Conservation (phyloP, 2,113 vertebrate species). For the Corynorhinus townsendii region DNA sequence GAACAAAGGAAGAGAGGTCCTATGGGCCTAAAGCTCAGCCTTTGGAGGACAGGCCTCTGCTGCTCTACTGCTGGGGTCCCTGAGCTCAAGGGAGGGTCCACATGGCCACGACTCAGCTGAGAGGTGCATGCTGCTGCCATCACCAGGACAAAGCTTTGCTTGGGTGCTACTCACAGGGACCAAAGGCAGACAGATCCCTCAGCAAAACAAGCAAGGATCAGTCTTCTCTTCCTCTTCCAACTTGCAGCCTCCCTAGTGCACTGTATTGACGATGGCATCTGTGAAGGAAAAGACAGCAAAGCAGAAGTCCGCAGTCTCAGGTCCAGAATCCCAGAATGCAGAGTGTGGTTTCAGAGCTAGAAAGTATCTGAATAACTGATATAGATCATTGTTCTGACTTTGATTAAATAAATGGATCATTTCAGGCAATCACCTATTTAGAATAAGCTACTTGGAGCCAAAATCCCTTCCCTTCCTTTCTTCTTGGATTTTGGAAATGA, state of each 20-base stretch:
- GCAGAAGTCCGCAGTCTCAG: not conserved
- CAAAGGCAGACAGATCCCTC: not conserved
- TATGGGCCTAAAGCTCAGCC: not conserved
- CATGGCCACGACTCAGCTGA: not conserved
- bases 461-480: not conserved
- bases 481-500: not conserved
- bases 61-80: rapidly evolving
- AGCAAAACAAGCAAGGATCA: not conserved
- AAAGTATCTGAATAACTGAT: not conserved
- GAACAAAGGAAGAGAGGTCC: too few relatives aligned
- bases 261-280: not conserved
- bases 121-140: too few relatives aligned
- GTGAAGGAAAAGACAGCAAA: not conserved
- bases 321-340: not conserved
- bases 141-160: not conserved
- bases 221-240: not conserved
- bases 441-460: not conserved
- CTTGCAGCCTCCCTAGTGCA: not conserved
- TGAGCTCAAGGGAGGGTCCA: not conserved
- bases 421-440: not conserved
- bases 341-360: not conserved
- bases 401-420: not conserved
- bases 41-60: rapidly evolving
- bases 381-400: not conserved
- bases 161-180: not conserved